Conservation (phyloP, 1,140 invertebrate genomes). For the Brachionus asplanchnoidis region DNA sequence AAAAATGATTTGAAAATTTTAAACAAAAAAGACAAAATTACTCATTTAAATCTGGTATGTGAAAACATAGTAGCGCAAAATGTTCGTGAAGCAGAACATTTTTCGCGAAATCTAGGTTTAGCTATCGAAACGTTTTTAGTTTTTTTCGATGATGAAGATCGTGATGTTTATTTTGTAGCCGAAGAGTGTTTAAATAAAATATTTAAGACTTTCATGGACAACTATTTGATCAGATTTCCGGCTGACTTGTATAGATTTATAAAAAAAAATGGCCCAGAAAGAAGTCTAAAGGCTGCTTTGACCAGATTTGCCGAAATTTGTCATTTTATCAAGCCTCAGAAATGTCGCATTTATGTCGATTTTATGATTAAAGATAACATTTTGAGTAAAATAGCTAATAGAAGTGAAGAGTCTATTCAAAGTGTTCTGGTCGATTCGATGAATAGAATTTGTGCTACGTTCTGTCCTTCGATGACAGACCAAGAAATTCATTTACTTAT, state of each 20-base stretch:
- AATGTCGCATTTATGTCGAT: conserved; percentile 68
- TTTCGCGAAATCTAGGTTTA: conserved; percentile 65
- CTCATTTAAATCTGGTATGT: conserved; percentile 65
- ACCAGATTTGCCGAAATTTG: conserved; percentile 70
- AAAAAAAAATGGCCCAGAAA: conserved; percentile 67
- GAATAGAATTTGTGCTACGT: conserved; percentile 65
- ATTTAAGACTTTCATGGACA: conserved; percentile 65
- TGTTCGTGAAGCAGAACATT: conserved; percentile 59
- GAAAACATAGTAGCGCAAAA: conserved; percentile 53
- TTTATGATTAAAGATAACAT: conserved; percentile 65
- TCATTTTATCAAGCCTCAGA: conserved; percentile 64
- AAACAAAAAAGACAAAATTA: conserved; percentile 68
- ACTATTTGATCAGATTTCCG: conserved; percentile 67
- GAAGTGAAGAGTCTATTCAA: conserved; percentile 68
- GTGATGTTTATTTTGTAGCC: conserved; percentile 71
- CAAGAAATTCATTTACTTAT: conserved; percentile 66
- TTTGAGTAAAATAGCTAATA: conserved; percentile 64
- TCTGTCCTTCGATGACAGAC: conserved; percentile 70
- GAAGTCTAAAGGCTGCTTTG: conserved; percentile 68
- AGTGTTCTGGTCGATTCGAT: conserved; percentile 68
- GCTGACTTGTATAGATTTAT: conserved; percentile 76
- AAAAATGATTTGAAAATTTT: conserved; percentile 57
- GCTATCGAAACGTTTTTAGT: conserved; percentile 68
- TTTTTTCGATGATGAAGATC: conserved; percentile 70
- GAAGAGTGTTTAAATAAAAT: conserved; percentile 75